Conservation (phyloP, 2,888 invertebrate species). For the Idaea straminata region DNA sequence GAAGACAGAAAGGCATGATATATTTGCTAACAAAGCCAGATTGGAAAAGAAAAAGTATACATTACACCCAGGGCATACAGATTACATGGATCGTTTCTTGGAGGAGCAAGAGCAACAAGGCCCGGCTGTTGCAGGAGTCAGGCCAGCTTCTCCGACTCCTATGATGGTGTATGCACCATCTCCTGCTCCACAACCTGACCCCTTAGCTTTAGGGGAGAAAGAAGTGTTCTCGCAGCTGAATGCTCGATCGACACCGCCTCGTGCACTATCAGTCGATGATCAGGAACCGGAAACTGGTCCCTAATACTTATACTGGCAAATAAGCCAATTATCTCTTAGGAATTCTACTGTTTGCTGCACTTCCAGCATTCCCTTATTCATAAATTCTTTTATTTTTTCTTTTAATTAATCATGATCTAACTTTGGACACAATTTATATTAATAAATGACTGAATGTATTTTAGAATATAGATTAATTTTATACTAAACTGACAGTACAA, state of each 20-base stretch:
- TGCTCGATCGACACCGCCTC: conserved; percentile 58
- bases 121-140: conserved; percentile 82
- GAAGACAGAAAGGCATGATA: conserved; percentile 98
- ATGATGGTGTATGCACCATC: conserved; percentile 77
- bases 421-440: conserved; percentile 35
- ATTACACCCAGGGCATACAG: conserved; percentile 94
- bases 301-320: conserved; percentile 59
- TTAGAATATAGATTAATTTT: conserved; percentile 27
- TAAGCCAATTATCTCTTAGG: conserved; percentile 45
- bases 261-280: conserved; percentile 66
- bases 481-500: conserved; percentile 54
- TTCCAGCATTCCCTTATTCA: conserved; percentile 48
- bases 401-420: conserved; percentile 25
- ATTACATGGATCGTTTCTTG: conserved; percentile 95
- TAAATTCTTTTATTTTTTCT: conserved; percentile 26
- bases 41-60: conserved; percentile 96
- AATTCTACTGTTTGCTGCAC: conserved; percentile 53
- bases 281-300: conserved; percentile 68
- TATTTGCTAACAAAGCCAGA: conserved; percentile 91
- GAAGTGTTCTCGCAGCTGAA: conserved; percentile 75
- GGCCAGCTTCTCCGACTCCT: conserved; percentile 82
- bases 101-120: conserved; percentile 93
- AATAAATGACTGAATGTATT: conserved; percentile 39
- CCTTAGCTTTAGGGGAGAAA: conserved; percentile 70
- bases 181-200: conserved; percentile 69